phyloP scores from a whole-genome alignment of 2,113 vertebrate genomes.

The Saccopteryx leptura region DNA sequence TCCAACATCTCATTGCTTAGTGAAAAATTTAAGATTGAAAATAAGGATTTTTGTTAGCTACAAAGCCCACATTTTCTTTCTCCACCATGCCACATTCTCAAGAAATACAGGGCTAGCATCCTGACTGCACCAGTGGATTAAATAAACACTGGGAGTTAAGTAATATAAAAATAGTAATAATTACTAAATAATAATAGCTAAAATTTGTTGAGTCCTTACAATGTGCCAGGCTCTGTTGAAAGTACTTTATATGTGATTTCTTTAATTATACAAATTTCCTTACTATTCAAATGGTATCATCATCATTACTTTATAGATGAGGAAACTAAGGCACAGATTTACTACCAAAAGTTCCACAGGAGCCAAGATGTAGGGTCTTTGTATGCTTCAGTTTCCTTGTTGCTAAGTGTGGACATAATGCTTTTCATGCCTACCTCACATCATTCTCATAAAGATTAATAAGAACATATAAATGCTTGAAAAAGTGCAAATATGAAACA shows the following conservation, averaged over 20 bases:
- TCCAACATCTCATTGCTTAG: background rate
- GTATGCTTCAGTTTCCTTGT: background rate
- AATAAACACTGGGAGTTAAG: background rate
- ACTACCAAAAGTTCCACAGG: background rate
- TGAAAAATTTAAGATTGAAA: background rate
- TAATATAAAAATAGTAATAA: background rate
- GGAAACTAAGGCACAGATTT: background rate
- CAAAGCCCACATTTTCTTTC: background rate
- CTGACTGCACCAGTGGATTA: background rate
- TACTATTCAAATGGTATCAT: background rate
- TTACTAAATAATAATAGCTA: slow-evolving; percentile 22
- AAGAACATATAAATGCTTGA: background rate
- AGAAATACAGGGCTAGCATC: background rate
- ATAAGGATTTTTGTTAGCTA: background rate
- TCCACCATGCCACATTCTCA: background rate
- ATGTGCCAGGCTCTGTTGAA: background rate
- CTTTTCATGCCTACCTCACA: background rate
- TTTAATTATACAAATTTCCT: background rate
- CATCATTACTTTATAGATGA: background rate
- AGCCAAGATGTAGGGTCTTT: background rate
- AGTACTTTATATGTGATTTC: background rate
- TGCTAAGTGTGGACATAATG: background rate
- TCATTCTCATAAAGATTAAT: background rate
- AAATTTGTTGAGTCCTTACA: background rate
- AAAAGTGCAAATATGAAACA: background rate